Percentiles rank a stretch among this genome's conserved stretches.
Conservation (phyloP, 2,113 vertebrate genomes). For the Geococcyx californianus region DNA sequence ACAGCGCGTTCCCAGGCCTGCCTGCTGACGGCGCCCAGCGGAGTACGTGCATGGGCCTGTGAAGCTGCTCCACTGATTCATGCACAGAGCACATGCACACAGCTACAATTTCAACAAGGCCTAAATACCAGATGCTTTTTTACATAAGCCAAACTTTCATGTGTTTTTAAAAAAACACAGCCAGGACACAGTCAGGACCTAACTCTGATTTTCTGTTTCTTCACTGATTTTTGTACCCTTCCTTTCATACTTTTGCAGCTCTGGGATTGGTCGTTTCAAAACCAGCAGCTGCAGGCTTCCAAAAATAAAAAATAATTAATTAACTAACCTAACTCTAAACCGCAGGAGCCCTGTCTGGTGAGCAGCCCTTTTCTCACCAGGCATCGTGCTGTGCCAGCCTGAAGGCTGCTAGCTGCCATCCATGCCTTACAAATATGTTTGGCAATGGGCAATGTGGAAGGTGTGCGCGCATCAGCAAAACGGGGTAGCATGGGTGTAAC, state of each 20-base stretch:
- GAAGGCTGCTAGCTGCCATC: neutral
- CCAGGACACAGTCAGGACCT: neutral
- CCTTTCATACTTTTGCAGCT: neutral
- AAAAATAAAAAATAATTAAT: neutral
- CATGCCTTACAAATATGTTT: neutral
- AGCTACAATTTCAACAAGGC: neutral
- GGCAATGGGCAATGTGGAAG: neutral
- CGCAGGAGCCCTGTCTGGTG: constrained; percentile 60
- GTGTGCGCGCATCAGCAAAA: neutral
- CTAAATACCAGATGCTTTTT: neutral
- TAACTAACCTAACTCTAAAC: constrained; percentile 48
- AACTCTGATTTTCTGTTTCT: neutral
- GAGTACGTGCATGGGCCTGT: neutral
- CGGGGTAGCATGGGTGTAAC: rapidly evolving
- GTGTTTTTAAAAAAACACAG: neutral
- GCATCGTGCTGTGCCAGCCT: constrained; percentile 30
- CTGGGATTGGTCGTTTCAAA: constrained; percentile 66
- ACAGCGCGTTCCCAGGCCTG: neutral
- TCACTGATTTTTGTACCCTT: neutral
- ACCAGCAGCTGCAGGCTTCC: constrained; percentile 72
- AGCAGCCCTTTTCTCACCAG: neutral
- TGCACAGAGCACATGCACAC: neutral
- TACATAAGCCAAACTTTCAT: neutral
- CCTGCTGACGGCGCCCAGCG: neutral
- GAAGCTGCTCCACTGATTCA: neutral